Percentiles rank a stretch among this genome's conserved stretches.
phyloP scores from a whole-genome alignment of 2,113 vertebrate genomes.

The Passer domesticus region DNA sequence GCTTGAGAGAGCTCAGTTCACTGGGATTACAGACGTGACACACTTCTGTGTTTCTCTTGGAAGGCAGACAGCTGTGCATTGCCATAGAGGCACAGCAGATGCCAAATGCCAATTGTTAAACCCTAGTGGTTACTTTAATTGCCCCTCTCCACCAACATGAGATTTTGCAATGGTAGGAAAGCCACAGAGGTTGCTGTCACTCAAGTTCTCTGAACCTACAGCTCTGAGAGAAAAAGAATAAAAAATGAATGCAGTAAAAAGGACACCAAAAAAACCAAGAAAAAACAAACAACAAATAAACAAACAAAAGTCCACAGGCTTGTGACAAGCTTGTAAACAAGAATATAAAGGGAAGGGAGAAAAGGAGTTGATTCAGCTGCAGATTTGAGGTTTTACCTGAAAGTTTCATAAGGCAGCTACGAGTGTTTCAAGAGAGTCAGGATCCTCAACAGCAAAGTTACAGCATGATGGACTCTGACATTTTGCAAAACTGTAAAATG shows the following conservation, averaged over 20 bases:
- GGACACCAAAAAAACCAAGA: neutral
- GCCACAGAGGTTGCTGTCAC: neutral
- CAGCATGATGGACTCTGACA: constrained; percentile 32
- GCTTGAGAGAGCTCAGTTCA: neutral
- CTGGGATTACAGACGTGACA: neutral
- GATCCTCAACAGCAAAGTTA: constrained; percentile 8
- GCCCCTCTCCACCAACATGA: neutral
- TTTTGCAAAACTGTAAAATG: constrained; percentile 32
- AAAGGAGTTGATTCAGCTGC: neutral
- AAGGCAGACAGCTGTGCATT: neutral
- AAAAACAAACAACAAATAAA: neutral
- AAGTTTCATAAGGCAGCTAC: neutral
- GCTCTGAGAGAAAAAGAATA: neutral
- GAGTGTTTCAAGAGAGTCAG: neutral
- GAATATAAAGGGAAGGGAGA: neutral
- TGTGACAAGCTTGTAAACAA: neutral
- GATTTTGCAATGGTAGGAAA: neutral
- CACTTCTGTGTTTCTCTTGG: neutral
- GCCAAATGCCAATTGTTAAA: constrained; percentile 18
- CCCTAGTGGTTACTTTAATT: constrained; percentile 46
- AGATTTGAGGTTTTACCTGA: neutral
- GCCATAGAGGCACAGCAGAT: neutral
- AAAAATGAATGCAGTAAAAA: neutral
- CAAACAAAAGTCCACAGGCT: neutral
- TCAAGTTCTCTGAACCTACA: neutral